Percentiles rank a stretch among this genome's conserved stretches.
Evolutionary conservation across 2,888 invertebrate species (phyloP).

Genomic region (Chesias legatella): DNA sequence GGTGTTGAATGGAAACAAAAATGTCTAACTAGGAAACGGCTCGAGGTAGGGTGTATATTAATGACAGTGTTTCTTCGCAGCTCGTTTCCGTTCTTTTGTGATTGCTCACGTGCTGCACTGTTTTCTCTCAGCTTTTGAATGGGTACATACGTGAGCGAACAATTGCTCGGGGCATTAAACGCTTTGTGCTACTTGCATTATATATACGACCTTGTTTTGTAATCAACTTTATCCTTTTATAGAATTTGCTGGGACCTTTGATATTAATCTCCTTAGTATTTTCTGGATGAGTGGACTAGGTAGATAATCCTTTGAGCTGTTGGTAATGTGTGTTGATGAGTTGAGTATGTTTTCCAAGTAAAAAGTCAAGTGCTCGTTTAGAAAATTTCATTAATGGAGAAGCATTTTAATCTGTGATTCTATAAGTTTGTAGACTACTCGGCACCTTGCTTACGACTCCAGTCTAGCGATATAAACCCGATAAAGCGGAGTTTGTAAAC

Average conservation of each 20-base stretch:
- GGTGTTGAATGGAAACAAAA: conserved; percentile 41
- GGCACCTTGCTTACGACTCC: conserved; percentile 17
- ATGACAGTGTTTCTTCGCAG: conserved; percentile 64
- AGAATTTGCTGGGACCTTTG: too few species aligned
- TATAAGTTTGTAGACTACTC: conserved; percentile 17
- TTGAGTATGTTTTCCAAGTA: neutral
- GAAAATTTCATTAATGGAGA: conserved; percentile 19
- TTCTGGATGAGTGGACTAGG: too few species aligned
- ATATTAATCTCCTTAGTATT: too few species aligned
- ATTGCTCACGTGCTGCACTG: conserved; percentile 46
- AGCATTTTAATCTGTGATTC: conserved; percentile 15
- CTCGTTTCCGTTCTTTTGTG: conserved; percentile 64
- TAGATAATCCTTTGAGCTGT: too few species aligned
- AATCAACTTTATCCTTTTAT: too few species aligned
- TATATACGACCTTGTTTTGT: conserved; percentile 33
- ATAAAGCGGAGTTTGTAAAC: conserved; percentile 11
- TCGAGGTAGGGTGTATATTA: conserved; percentile 60
- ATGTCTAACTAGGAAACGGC: conserved; percentile 26
- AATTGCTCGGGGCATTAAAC: conserved; percentile 57
- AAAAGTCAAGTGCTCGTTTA: conserved; percentile 2
- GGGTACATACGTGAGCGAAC: conserved; percentile 59
- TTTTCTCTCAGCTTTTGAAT: conserved; percentile 54
- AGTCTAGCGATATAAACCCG: conserved; percentile 7
- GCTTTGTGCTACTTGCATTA: conserved; percentile 39
- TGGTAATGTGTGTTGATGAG: too few species aligned